These are phyloP conservation scores for Solen grandis DNA, from an alignment of 1,140 invertebrate species.

Conservation along the genomic window DNA sequence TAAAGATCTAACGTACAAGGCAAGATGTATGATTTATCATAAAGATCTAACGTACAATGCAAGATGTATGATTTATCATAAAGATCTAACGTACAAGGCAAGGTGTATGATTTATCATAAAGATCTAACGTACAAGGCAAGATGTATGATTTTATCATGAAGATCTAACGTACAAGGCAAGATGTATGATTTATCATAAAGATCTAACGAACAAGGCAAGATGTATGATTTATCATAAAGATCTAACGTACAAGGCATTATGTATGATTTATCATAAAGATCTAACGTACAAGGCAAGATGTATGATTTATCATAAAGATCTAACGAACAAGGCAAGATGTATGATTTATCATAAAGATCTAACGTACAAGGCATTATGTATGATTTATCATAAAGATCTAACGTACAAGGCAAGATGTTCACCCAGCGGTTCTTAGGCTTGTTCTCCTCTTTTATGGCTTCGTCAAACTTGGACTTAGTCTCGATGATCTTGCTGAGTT, in stretches of 20 bases:
- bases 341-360: neutral
- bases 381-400: neutral
- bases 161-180: neutral
- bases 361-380: neutral
- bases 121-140: too few relatives aligned
- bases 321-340: neutral
- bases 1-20: too few relatives aligned
- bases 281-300: neutral
- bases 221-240: neutral
- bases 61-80: too few relatives aligned
- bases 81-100: too few relatives aligned
- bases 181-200: neutral
- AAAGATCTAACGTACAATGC: too few relatives aligned
- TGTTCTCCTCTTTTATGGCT: conserved; percentile 96
- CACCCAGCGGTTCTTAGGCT: conserved; percentile 98
- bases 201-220: neutral
- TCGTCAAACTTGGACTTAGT: conserved; percentile 92
- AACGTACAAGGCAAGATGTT: conserved; percentile 95
- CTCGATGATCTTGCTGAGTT: conserved; percentile 97
- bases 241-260: neutral
- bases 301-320: neutral
- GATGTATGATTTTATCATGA: too few relatives aligned
- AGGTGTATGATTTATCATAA: too few relatives aligned
- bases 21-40: too few relatives aligned
- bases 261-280: neutral